These are phyloP conservation scores for Trachelus troglodyta DNA, from an alignment of 2,888 invertebrate species.

Conservation along the genomic window DNA sequence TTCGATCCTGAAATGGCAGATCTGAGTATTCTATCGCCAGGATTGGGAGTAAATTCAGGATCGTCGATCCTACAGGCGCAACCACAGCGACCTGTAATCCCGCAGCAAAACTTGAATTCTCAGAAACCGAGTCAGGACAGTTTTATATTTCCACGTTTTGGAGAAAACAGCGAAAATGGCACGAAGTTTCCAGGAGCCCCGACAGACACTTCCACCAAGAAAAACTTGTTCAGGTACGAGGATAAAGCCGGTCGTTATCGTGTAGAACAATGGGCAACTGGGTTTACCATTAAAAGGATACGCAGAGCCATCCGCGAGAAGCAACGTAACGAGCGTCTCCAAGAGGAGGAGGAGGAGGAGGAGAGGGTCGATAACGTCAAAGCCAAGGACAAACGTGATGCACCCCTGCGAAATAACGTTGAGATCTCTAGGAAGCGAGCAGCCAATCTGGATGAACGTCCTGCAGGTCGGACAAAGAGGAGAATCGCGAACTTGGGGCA, in stretches of 20 bases:
- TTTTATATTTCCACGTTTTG: conserved; percentile 40
- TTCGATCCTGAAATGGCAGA: conserved; percentile 74
- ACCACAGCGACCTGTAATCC: background rate
- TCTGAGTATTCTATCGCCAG: conserved; percentile 74
- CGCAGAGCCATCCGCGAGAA: conserved; percentile 10
- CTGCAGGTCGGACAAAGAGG: background rate
- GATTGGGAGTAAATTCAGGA: conserved; percentile 45
- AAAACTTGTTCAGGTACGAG: conserved; percentile 46
- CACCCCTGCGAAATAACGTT: background rate
- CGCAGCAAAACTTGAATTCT: background rate
- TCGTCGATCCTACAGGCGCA: conserved; percentile 2
- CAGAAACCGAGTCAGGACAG: conserved; percentile 11
- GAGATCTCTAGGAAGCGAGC: background rate
- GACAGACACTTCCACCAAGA: background rate
- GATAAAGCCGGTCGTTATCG: conserved; percentile 40
- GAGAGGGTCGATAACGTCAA: conserved; percentile 4
- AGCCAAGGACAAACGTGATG: background rate
- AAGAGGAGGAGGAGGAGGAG: conserved; percentile 4
- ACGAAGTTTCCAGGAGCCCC: background rate
- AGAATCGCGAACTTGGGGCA: conserved; percentile 4
- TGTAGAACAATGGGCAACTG: conserved; percentile 53
- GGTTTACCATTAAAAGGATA: conserved; percentile 42
- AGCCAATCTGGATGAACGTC: background rate
- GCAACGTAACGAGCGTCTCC: background rate
- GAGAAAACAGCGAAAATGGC: conserved; percentile 8